These are phyloP conservation scores for Catocala sponsa DNA, from an alignment of 2,888 invertebrate species.

Conservation along the genomic window DNA sequence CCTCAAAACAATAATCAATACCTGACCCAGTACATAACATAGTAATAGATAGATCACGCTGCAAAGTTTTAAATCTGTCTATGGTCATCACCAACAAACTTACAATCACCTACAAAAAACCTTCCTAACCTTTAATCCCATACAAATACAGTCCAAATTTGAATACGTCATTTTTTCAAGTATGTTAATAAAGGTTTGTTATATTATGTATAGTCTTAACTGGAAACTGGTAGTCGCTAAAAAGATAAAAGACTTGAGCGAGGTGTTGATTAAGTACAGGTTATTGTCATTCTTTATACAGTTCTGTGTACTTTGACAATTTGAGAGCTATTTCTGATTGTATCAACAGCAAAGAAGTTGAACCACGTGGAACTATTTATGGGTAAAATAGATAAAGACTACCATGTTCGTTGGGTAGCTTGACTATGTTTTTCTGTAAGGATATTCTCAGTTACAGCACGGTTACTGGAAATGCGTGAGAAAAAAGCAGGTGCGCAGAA, in stretches of 20 bases:
- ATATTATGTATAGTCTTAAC: slow-evolving; percentile 35
- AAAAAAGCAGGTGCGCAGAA: too few species aligned
- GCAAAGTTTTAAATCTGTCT: slow-evolving; percentile 36
- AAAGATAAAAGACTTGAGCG: slow-evolving; percentile 72
- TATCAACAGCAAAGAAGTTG: slow-evolving; percentile 21
- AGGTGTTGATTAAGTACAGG: slow-evolving; percentile 68
- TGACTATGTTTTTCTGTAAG: too few species aligned
- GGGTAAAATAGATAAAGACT: background rate
- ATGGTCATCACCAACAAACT: background rate
- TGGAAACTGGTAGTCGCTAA: slow-evolving; percentile 67
- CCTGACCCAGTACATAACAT: background rate
- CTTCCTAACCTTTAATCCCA: background rate
- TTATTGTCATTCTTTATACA: slow-evolving; percentile 59
- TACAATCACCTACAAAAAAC: background rate
- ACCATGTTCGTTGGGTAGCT: too few species aligned
- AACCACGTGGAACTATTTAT: background rate
- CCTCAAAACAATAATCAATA: too few species aligned
- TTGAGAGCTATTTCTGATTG: slow-evolving; percentile 41
- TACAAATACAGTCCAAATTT: slow-evolving; percentile 18
- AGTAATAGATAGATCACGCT: slow-evolving; percentile 27
- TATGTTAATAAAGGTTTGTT: slow-evolving; percentile 7
- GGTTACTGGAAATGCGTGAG: too few species aligned
- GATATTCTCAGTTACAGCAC: too few species aligned
- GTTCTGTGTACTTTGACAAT: slow-evolving; percentile 45
- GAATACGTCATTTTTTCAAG: background rate